Conservation (phyloP, 2,113 vertebrate species). For the Phrynosoma blainvillii region DNA sequence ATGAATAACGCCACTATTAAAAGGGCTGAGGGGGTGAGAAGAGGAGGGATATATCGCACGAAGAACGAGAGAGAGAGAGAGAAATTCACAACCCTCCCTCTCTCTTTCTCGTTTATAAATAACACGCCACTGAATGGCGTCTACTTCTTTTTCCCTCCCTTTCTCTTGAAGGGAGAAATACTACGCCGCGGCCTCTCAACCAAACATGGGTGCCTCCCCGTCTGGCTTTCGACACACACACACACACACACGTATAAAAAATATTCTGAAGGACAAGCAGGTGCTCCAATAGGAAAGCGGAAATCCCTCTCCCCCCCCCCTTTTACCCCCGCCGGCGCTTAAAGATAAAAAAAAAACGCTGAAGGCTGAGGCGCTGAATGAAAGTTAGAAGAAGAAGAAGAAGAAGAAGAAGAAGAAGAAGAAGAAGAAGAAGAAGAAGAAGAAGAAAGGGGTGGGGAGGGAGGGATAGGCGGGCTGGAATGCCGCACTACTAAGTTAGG, state of each 20-base stretch:
- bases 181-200: conserved; percentile 57
- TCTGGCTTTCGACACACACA: conserved; percentile 5
- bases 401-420: no score
- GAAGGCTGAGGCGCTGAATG: conserved; percentile 45
- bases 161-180: conserved; percentile 17
- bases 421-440: no score
- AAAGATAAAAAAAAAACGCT: no score
- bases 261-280: conserved; percentile 62
- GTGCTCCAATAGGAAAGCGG: conserved; percentile 42
- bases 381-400: conserved; percentile 31
- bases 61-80: conserved; percentile 31
- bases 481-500: conserved; percentile 61
- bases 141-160: no score
- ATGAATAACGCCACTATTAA: neutral
- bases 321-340: no score
- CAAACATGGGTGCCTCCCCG: conserved; percentile 67
- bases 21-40: neutral
- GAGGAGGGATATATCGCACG: no score
- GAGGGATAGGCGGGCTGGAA: conserved; percentile 29
- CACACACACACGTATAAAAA: neutral
- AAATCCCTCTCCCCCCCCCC: conserved; percentile 7
- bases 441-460: conserved; percentile 21
- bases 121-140: conserved; percentile 67
- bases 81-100: conserved; percentile 2
- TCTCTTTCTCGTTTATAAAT: conserved; percentile 41